phyloP scores from a whole-genome alignment of 1,140 invertebrate genomes.

The Dreissena rostriformis region DNA sequence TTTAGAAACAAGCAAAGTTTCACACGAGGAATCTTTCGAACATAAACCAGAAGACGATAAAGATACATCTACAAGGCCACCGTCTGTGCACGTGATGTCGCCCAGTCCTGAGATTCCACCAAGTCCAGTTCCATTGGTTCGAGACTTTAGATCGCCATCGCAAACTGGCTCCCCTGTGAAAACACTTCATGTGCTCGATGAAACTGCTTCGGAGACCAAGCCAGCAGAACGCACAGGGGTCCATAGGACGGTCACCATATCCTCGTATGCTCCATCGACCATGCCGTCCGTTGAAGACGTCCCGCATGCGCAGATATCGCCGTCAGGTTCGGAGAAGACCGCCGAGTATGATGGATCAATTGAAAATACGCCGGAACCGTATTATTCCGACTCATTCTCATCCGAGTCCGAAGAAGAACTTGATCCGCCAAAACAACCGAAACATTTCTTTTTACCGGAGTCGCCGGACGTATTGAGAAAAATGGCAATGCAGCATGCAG shows the following conservation, averaged over 20 bases:
- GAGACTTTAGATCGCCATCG: background rate
- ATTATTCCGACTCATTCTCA: constrained; percentile 4
- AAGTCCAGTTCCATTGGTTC: background rate
- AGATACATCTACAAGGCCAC: background rate
- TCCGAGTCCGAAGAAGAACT: constrained; percentile 17
- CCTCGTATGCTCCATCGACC: constrained; percentile 2
- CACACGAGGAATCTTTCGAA: background rate
- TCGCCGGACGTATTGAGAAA: background rate
- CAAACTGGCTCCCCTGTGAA: background rate
- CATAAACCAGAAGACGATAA: background rate
- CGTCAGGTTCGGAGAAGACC: constrained; percentile 12
- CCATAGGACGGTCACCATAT: constrained; percentile 17
- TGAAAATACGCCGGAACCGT: constrained; percentile 3
- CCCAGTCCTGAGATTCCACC: background rate
- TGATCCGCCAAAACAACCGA: constrained; percentile 16
- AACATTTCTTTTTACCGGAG: constrained; percentile 21
- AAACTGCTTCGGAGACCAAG: background rate
- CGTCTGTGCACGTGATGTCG: background rate
- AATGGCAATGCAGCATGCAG: background rate
- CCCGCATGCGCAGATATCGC: background rate
- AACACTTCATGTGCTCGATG: background rate
- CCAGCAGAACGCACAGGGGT: background rate
- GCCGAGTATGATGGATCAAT: constrained; percentile 3
- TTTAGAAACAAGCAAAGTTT: background rate
- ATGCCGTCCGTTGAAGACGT: constrained; percentile 41